phyloP scores from a whole-genome alignment of 2,113 vertebrate genomes.

The Chionodraco myersi region DNA sequence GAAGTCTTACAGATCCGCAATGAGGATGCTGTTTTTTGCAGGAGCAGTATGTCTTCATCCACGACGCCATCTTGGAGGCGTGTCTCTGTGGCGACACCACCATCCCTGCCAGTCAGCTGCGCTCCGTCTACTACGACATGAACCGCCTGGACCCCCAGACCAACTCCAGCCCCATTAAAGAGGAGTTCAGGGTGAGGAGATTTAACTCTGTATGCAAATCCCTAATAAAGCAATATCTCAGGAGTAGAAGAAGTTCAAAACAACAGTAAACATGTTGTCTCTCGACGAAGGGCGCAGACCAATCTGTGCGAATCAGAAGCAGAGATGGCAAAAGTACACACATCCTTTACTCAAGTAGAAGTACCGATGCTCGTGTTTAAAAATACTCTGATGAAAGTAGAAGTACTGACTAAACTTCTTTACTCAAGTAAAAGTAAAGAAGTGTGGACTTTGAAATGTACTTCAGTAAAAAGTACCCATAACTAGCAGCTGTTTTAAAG shows the following conservation, averaged over 20 bases:
- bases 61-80: constrained; percentile 97
- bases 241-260: constrained; percentile 34
- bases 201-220: constrained; percentile 4
- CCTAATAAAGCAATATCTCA: constrained; percentile 10
- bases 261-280: constrained; percentile 45
- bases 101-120: constrained; percentile 94
- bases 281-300: constrained; percentile 37
- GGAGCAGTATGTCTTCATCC: constrained; percentile 99
- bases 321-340: too few species aligned
- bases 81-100: constrained; percentile 98
- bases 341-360: too few species aligned
- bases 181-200: constrained; percentile 93
- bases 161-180: constrained; percentile 99
- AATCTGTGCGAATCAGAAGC: constrained; percentile 56
- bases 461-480: too few species aligned
- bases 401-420: too few species aligned
- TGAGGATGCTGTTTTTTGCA: constrained; percentile 82
- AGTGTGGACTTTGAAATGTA: too few species aligned
- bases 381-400: too few species aligned
- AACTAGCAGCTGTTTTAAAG: too few species aligned
- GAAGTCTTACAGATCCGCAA: constrained; percentile 57
- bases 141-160: constrained; percentile 98
- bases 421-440: too few species aligned
- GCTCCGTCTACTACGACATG: constrained; percentile 98
- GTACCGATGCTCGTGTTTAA: too few species aligned